A percentile compares a stretch with the other conserved stretches of the same genome.
Conservation (phyloP, 2,888 invertebrate species). For the Aporophyla lueneburgensis region DNA sequence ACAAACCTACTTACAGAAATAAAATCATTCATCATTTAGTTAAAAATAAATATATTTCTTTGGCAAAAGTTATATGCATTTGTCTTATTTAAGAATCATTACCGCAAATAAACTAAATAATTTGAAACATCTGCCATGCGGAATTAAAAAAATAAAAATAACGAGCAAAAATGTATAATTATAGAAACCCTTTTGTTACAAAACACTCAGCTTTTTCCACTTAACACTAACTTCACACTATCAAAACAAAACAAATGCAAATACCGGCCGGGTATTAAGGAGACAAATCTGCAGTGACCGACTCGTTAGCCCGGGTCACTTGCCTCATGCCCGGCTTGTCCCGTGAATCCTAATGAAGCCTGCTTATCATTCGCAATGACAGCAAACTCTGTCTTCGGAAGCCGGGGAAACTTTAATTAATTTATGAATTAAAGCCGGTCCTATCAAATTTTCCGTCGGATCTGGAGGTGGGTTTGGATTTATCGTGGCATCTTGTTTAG, state of each 20-base stretch:
- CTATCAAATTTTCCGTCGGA: conserved; percentile 79
- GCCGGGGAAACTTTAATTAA: conserved; percentile 85
- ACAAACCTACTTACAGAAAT: too few species aligned
- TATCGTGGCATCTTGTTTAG: conserved; percentile 52
- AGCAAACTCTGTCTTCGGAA: conserved; percentile 75
- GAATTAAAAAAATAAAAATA: background rate
- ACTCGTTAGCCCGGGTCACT: conserved; percentile 75
- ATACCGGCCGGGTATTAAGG: conserved; percentile 75
- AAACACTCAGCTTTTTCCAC: background rate
- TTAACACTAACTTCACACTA: conserved; percentile 24
- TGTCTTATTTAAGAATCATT: background rate
- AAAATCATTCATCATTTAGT: too few species aligned
- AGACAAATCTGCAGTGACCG: conserved; percentile 85
- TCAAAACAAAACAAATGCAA: conserved; percentile 61
- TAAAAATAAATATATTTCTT: too few species aligned
- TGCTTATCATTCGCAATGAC: conserved; percentile 87
- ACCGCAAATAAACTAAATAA: background rate
- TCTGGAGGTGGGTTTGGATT: conserved; percentile 67
- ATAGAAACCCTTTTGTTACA: background rate
- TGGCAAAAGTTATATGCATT: background rate
- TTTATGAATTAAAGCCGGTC: conserved; percentile 85
- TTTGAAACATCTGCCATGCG: too few species aligned
- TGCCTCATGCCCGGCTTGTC: conserved; percentile 56
- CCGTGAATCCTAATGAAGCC: conserved; percentile 82
- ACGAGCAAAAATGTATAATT: background rate